Base-by-base conservation (phyloP, 2,113 vertebrate genomes). In the Erythrocercus mccallii region DNA sequence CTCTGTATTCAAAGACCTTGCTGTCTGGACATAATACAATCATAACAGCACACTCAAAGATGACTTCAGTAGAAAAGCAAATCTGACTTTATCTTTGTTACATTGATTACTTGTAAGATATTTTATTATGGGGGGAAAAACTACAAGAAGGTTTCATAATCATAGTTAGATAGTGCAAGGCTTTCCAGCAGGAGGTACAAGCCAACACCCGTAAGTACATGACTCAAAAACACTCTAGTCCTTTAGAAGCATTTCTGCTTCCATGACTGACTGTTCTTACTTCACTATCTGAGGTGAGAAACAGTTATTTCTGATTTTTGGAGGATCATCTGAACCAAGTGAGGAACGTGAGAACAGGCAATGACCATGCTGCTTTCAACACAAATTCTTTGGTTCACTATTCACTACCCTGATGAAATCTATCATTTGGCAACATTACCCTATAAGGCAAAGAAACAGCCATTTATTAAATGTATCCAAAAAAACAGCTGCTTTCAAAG, bases 401-500 rank as follows among this genome's bases (percentile, higher is more conserved):
- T 86, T 92, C 69, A 54, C 72, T 71, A 78, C 86, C 51, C 72
- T 72, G 90, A 91, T 0, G 7, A 73, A 92, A 91, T 84, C 80
- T 92, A 86, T 65, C 35, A 45, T 88, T 95, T 88, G 86, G 84
- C 69, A 93, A 74, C 92, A 68, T 88, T 78, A 88, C 93, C 93
- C 79, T 96, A 58, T 81, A 74, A 93, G 92, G 92, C 82, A 96
- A 92, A 35, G 27, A 78, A 83, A 53, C 19, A 37, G 53, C 31
- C 53, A 57, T 93, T 90, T 88, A 83, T 70, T 92, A 71, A 86
- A 92, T 0, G 3, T 76, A 61, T 53, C 86, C 71, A 88, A 66
- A 82, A 90, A 86, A 97, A 64, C 64, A 74, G 44, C 72, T 83
- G 88, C 70, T 83, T 95, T 83, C 88, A 71, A 92, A 95, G 84